Conservation (phyloP, 2,113 vertebrate species). For the Sarotherodon lohbergeri region DNA sequence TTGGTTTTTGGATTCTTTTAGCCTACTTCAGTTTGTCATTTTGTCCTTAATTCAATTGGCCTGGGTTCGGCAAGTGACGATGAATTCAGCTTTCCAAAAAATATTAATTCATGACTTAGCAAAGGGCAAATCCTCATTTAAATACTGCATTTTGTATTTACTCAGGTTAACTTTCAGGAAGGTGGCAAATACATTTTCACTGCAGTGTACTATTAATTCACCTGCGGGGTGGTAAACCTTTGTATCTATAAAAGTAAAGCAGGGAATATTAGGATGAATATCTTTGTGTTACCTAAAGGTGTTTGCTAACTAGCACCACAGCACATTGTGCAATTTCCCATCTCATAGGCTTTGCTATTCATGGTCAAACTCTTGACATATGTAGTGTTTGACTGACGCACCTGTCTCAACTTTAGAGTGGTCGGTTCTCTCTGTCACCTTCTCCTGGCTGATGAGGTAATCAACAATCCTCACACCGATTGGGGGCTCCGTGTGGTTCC, state of each 20-base stretch:
- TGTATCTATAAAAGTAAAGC: background rate
- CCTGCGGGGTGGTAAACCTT: background rate
- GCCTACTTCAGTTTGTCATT: background rate
- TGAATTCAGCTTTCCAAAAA: background rate
- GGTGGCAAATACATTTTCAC: background rate
- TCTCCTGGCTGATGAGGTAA: slow-evolving; percentile 97
- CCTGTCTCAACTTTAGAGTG: slow-evolving; percentile 97
- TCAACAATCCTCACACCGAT: slow-evolving; percentile 93
- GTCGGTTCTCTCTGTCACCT: slow-evolving; percentile 90
- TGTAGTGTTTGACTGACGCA: slow-evolving; percentile 33
- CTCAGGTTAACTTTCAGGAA: background rate
- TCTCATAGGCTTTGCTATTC: background rate
- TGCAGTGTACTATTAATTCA: background rate
- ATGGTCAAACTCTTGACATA: background rate
- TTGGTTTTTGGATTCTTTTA: background rate
- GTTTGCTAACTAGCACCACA: background rate
- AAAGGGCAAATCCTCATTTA: background rate
- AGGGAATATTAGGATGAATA: background rate
- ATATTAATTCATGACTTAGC: background rate
- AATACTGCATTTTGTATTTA: background rate
- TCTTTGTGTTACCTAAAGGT: background rate
- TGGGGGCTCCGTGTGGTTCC: slow-evolving; percentile 90
- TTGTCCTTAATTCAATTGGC: background rate
- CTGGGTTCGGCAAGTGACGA: background rate
- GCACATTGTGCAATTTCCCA: background rate